phyloP scores from a whole-genome alignment of 2,797 vertebrate species.

The Gobio occitaniae region DNA sequence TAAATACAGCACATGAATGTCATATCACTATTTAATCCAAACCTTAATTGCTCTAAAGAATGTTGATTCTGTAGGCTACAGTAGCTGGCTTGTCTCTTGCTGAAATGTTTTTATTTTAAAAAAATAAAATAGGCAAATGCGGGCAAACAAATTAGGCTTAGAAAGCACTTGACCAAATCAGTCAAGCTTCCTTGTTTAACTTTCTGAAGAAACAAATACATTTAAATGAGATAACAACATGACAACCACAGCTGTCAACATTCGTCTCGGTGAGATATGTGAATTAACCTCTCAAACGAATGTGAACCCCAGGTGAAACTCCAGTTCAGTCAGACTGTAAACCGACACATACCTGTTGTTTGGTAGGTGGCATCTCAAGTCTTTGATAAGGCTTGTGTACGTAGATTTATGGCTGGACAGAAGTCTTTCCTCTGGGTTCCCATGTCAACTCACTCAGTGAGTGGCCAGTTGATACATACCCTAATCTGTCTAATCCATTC shows the following conservation, averaged over 20 bases:
- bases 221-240: neutral
- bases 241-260: constrained; percentile 11
- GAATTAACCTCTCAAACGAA: neutral
- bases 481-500: constrained; percentile 65
- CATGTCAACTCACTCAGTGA: constrained; percentile 66
- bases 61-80: neutral
- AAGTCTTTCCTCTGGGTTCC: constrained; percentile 55
- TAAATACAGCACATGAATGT: constrained; percentile 34
- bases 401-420: neutral
- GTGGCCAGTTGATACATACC: constrained; percentile 66
- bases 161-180: constrained; percentile 9
- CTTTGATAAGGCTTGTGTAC: constrained; percentile 11
- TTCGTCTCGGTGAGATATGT: neutral
- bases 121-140: neutral
- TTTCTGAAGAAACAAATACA: neutral
- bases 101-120: neutral
- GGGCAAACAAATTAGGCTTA: neutral
- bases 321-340: constrained; percentile 8
- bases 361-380: constrained; percentile 50
- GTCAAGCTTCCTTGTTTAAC: constrained; percentile 44
- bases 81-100: neutral
- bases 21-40: neutral
- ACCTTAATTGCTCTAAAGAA: neutral
- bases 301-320: neutral
- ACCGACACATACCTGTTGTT: constrained; percentile 50